Conservation (phyloP, 1,140 invertebrate genomes). For the Drosophila paulistorum region DNA sequence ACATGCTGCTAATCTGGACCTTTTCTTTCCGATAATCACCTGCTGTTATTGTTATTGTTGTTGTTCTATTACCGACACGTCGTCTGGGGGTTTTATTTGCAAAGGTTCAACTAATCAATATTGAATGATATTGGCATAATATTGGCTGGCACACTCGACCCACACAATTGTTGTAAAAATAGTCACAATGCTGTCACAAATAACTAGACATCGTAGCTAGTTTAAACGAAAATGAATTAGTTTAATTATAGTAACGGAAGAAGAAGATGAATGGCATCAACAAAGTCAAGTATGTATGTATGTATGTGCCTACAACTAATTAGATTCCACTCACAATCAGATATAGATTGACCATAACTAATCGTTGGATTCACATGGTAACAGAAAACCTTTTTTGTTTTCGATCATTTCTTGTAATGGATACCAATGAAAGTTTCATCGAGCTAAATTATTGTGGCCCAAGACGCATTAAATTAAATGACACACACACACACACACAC, state of each 20-base stretch:
- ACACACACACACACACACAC: constrained; percentile 6
- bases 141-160: constrained; percentile 53
- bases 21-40: constrained; percentile 43
- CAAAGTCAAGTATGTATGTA: constrained; percentile 29
- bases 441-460: constrained; percentile 40
- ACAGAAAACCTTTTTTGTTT: constrained; percentile 10
- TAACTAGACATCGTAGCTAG: neutral
- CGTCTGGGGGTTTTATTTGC: no score
- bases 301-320: neutral
- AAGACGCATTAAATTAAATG: constrained; percentile 52
- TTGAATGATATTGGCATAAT: constrained; percentile 57
- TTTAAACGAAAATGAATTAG: constrained; percentile 5
- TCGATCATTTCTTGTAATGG: constrained; percentile 23
- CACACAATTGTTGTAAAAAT: neutral
- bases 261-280: constrained; percentile 20
- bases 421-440: constrained; percentile 17
- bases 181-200: neutral
- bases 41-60: neutral
- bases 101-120: constrained; percentile 44
- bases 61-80: no score
- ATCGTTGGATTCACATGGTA: constrained; percentile 3
- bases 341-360: neutral
- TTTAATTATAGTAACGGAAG: constrained; percentile 2
- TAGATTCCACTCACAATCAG: neutral
- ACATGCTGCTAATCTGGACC: constrained; percentile 46